A percentile compares a stretch with the other conserved stretches of the same genome.
Evolutionary conservation across 92 coral and sea anemone genomes (phyloP).

Genomic region (Siderastrea radians): DNA sequence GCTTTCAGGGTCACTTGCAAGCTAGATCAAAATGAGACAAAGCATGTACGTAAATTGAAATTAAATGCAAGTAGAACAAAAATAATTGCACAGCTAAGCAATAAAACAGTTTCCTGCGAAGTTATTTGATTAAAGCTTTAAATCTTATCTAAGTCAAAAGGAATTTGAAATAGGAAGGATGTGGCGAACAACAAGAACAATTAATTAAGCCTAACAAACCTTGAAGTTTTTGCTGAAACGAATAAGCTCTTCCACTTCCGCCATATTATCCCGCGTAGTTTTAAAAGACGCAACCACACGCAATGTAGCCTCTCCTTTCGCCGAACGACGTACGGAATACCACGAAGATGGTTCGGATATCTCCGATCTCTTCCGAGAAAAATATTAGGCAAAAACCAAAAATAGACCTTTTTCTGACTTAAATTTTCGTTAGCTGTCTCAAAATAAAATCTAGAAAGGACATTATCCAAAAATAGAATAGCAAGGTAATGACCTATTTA

Average conservation of each 20-base stretch:
- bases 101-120: background rate
- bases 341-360: background rate
- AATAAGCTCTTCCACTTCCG: conserved; percentile 74
- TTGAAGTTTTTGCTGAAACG: conserved; percentile 72
- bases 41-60: background rate
- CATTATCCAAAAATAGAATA: too few relatives aligned
- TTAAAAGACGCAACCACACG: conserved; percentile 30
- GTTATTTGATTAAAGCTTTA: background rate
- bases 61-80: conserved; percentile 1
- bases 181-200: background rate
- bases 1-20: conserved; percentile 30
- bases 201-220: conserved; percentile 45
- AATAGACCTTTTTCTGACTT: background rate
- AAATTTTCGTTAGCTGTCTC: too few relatives aligned
- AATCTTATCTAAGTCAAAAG: background rate
- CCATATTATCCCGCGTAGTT: conserved; percentile 63
- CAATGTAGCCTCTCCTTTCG: conserved; percentile 32
- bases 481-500: too few relatives aligned
- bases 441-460: background rate
- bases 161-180: background rate
- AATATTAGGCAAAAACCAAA: background rate
- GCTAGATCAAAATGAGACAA: conserved; percentile 36
- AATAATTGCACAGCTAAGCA: conserved; percentile 3
- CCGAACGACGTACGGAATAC: background rate
- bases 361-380: conserved; percentile 10